A percentile compares a stretch with the other conserved stretches of the same genome.
Evolutionary conservation across 2,797 vertebrate genomes (phyloP).

Genomic region (Muraenolepis orangiensis): DNA sequence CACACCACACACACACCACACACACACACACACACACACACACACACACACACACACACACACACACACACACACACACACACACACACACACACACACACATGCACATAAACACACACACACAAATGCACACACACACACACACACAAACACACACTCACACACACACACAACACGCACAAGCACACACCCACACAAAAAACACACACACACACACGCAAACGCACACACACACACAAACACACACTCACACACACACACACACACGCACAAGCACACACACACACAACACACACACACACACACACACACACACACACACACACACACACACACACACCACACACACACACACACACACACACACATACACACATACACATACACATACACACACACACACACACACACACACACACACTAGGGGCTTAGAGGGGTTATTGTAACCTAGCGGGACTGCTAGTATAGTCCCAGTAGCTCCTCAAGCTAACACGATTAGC

Average conservation of each 20-base stretch:
- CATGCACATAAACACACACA: neutral
- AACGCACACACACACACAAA: neutral
- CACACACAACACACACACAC: too few species aligned
- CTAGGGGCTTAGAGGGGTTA: constrained; percentile 22
- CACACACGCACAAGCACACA: too few species aligned
- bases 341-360: neutral
- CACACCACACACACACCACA: neutral
- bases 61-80: neutral
- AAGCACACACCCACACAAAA: too few species aligned
- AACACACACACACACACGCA: neutral
- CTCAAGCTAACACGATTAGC: neutral
- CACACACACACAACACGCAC: neutral
- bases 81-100: neutral
- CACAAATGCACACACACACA: constrained; percentile 1
- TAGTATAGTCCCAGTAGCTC: neutral
- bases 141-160: constrained; percentile 2
- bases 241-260: too few species aligned
- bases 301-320: neutral
- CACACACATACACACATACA: neutral
- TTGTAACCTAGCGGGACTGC: neutral
- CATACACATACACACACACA: constrained; percentile 1
- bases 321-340: neutral
- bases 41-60: too few species aligned
- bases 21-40: neutral
- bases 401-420: constrained; percentile 6